Evolutionary conservation across 2,888 invertebrate genomes (phyloP).

Genomic region (Proisotoma minuta): DNA sequence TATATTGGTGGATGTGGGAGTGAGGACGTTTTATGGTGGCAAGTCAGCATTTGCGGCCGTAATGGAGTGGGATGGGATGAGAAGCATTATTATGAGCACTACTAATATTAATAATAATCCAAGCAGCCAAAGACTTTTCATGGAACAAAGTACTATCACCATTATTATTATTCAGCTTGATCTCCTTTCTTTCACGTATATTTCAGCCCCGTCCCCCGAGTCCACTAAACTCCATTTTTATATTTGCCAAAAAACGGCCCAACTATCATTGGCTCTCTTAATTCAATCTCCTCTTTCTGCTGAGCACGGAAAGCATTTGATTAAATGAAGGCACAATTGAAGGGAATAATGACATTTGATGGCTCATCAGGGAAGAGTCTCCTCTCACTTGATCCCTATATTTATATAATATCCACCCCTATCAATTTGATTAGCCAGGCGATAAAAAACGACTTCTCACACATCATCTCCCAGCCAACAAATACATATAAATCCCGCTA

Average conservation of each 20-base stretch:
- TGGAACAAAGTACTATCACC: conserved; percentile 7
- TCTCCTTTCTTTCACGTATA: not conserved
- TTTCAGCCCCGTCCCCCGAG: not conserved
- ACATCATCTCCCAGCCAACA: conserved; percentile 3
- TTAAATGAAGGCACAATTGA: conserved; percentile 36
- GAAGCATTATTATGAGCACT: conserved; percentile 4
- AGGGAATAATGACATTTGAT: conserved; percentile 43
- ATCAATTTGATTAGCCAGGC: conserved; percentile 47
- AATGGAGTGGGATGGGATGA: no score
- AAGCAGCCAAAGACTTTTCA: conserved; percentile 5
- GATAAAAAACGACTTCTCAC: conserved; percentile 23
- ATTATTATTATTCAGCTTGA: conserved; percentile 5
- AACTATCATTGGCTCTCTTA: not conserved
- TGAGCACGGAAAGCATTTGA: conserved; percentile 24
- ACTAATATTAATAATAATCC: conserved; percentile 6
- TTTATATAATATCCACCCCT: conserved; percentile 46
- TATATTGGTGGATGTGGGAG: not conserved
- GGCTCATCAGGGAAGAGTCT: conserved; percentile 36
- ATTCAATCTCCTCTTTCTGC: conserved; percentile 1
- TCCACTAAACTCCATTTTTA: not conserved
- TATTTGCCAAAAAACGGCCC: not conserved
- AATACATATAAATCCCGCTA: no score
- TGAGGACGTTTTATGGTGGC: no score
- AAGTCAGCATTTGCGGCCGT: not conserved
- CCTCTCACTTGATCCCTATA: not conserved